These are phyloP conservation scores for Rhagonycha fulva DNA, from an alignment of 2,888 invertebrate species.

Conservation along the genomic window DNA sequence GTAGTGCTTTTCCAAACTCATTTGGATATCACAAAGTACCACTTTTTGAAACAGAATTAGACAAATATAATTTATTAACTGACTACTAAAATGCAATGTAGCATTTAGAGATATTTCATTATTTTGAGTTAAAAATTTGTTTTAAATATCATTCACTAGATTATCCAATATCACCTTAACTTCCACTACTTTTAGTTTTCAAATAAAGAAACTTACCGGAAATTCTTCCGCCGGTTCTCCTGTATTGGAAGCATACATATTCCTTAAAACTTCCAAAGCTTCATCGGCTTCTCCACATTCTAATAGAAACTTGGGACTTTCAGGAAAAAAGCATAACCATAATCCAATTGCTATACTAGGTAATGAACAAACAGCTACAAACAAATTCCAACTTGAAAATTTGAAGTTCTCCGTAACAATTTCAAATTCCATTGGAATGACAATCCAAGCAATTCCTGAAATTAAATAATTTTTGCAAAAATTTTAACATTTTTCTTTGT, in stretches of 20 bases:
- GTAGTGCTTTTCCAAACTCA: too few species aligned
- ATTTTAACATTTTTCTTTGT: too few species aligned
- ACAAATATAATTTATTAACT: too few species aligned
- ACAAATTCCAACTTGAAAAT: conserved; percentile 81
- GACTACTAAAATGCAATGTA: too few species aligned
- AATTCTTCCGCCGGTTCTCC: conserved; percentile 71
- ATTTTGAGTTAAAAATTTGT: too few species aligned
- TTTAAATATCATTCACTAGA: not conserved
- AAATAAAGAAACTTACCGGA: conserved; percentile 62
- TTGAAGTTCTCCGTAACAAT: conserved; percentile 64
- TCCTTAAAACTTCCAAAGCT: conserved; percentile 69
- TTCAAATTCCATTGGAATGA: conserved; percentile 71
- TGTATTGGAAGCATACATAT: conserved; percentile 73
- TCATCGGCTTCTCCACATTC: conserved; percentile 80
- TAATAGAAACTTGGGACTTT: conserved; percentile 82
- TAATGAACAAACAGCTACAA: conserved; percentile 74
- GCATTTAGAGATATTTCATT: too few species aligned
- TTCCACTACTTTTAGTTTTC: not conserved
- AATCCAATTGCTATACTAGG: conserved; percentile 70
- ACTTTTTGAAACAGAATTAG: too few species aligned
- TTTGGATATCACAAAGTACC: too few species aligned
- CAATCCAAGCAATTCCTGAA: conserved; percentile 77
- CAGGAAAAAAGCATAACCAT: conserved; percentile 77
- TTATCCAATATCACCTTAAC: not conserved
- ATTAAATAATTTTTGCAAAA: conserved; percentile 9